These are phyloP conservation scores for Drosophila atroscutellata DNA, from an alignment of 2,888 invertebrate genomes.

Conservation along the genomic window DNA sequence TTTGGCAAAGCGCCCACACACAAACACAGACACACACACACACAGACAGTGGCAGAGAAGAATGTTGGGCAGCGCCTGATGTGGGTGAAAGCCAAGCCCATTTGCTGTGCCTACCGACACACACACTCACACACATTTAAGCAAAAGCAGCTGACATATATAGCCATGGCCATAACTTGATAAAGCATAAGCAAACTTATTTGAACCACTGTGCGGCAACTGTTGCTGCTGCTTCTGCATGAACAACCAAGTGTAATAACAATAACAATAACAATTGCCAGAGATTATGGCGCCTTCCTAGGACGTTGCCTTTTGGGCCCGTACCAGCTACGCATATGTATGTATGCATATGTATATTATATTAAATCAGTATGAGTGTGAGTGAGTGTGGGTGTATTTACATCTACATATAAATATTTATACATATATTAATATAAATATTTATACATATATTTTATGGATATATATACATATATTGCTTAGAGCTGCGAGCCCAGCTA, in stretches of 20 bases:
- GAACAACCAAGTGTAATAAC: slow-evolving; percentile 32
- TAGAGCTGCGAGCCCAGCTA: slow-evolving; percentile 23
- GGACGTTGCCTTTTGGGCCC: slow-evolving; percentile 24
- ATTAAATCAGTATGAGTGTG: background rate
- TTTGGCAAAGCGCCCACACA: slow-evolving; percentile 52
- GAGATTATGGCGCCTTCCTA: slow-evolving; percentile 53
- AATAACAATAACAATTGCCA: slow-evolving; percentile 56
- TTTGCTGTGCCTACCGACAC: slow-evolving; percentile 19
- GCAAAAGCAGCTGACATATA: slow-evolving; percentile 8
- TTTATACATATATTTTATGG: background rate
- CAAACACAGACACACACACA: slow-evolving; percentile 5
- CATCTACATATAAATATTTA: background rate
- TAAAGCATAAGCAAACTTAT: slow-evolving; percentile 16
- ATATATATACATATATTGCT: background rate
- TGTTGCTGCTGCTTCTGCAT: slow-evolving; percentile 18
- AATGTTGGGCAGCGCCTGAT: slow-evolving; percentile 47
- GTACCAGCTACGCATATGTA: background rate
- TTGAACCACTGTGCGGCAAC: slow-evolving; percentile 47
- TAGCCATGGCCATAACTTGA: slow-evolving; percentile 21
- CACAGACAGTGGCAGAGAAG: slow-evolving; percentile 22
- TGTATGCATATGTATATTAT: background rate
- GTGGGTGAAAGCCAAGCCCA: slow-evolving; percentile 64
- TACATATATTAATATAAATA: background rate
- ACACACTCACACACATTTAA: background rate
- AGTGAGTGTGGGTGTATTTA: background rate